phyloP scores from a whole-genome alignment of 2,113 vertebrate genomes.

The Sapajus apella region DNA sequence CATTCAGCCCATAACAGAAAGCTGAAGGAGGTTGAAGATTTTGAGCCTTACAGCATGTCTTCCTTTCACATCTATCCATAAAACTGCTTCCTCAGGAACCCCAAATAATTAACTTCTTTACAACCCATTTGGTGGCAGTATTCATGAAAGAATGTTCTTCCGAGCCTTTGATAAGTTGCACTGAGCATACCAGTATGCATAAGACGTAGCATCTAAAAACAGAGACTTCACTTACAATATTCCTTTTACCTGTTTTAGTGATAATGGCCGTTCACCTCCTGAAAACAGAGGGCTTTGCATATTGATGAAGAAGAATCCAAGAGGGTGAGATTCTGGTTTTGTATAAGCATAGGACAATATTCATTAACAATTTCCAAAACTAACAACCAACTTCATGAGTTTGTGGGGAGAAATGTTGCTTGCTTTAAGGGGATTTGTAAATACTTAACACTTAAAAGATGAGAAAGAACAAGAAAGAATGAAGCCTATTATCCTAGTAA shows the following conservation, averaged over 20 bases:
- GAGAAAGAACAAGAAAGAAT: conserved; percentile 25
- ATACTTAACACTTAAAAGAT: neutral
- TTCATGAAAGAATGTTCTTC: neutral
- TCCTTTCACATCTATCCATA: neutral
- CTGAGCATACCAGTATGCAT: neutral
- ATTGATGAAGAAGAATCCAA: conserved; percentile 18
- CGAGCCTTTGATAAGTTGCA: neutral
- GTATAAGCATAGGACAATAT: conserved; percentile 21
- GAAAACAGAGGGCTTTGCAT: neutral
- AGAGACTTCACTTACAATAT: neutral
- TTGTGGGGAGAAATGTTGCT: conserved; percentile 47
- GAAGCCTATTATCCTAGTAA: neutral
- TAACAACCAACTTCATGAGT: conserved; percentile 25
- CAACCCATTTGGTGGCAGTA: neutral
- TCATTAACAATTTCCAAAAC: conserved; percentile 58
- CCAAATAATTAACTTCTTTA: neutral
- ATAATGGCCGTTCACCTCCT: neutral
- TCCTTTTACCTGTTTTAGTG: conserved; percentile 4
- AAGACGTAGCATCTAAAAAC: neutral
- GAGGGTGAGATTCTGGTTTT: conserved; percentile 33
- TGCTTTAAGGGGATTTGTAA: conserved; percentile 45
- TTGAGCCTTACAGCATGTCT: neutral
- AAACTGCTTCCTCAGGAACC: neutral
- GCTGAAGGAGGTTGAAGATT: neutral
- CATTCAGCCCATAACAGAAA: neutral